These are phyloP conservation scores for Petrocephalus microphthalmus DNA, from an alignment of 2,113 vertebrate species.

Conservation along the genomic window DNA sequence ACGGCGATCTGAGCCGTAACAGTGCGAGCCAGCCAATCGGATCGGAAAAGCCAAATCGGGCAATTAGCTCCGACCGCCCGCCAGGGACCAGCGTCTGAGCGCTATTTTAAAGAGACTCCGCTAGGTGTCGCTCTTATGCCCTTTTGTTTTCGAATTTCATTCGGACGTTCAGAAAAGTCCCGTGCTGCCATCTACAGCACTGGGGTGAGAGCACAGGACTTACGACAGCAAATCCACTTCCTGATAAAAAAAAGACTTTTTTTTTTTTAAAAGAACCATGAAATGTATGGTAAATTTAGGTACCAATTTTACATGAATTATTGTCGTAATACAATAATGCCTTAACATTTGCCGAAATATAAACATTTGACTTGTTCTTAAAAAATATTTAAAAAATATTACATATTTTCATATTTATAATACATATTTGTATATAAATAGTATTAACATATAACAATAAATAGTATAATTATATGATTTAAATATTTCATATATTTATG, in stretches of 20 bases:
- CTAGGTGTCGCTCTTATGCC: conserved; percentile 12
- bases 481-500: too few species aligned
- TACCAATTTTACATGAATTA: not conserved
- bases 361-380: not conserved
- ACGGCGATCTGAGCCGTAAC: not conserved
- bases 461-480: too few species aligned
- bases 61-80: not conserved
- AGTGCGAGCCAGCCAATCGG: not conserved
- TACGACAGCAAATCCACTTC: not conserved
- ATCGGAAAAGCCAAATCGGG: not conserved
- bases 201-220: not conserved
- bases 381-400: not conserved
- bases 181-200: not conserved
- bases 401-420: too few species aligned
- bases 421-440: too few species aligned
- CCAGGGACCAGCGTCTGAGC: not conserved
- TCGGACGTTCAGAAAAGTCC: not conserved
- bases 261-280: not conserved
- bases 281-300: not conserved
- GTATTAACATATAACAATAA: too few species aligned
- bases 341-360: not conserved
- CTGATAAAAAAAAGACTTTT: not conserved
- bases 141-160: not conserved
- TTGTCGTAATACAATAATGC: not conserved
- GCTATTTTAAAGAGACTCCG: not conserved